Evolutionary conservation across 2,888 invertebrate genomes (phyloP), one percentile per base, ranked within the genome.

Genomic region (Allacma fusca): DNA sequence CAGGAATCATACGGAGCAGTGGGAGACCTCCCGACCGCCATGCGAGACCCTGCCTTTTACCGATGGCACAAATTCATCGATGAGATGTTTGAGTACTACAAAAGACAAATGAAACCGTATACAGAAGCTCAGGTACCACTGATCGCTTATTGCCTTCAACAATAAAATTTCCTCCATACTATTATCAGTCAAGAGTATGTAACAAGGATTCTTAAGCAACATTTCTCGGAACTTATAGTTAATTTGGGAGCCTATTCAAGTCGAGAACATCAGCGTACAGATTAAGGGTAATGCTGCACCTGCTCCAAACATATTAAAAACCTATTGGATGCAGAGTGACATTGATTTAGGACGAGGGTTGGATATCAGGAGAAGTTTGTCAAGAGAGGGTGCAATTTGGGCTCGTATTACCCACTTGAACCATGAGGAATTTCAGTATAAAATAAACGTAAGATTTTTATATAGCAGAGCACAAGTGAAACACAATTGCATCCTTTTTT

Each of bases 31-130:
- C 91, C 93, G 0, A 94, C 94, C 0, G 93, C 94, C 0, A 94
- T 95, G 94, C 89, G 94, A 0, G 95, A 95, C 87, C 94, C 95
- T 0, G 87, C 92, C 26, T 95, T 95, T 89, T 95, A 94, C 88
- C 91, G 93, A 86, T 94, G 93, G 93, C 95, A 95, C 85, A 89
- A 92, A 0, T 92, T 91, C 85, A 88, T 94, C 28, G 93, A 94
- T 84, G 92, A 93, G 82, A 87, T 95, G 43, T 94, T 94, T 89
- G 89, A 91, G 82, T 89, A 91, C 81, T 91, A 91, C 87, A 94
- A 94, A 87, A 88, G 88, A 79, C 91, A 91, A 19, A 87, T 94
- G 34, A 88, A 91, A 0, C 89, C 91, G 1, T 95, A 95, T 86
- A 88, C 74, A 1, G 4, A 1, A 1, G 29, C 12, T 9, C 28